Percentiles rank a stretch among this genome's conserved stretches.
These are phyloP conservation scores for Prolemur simus DNA, from an alignment of 2,113 vertebrate genomes.

Conservation along the genomic window DNA sequence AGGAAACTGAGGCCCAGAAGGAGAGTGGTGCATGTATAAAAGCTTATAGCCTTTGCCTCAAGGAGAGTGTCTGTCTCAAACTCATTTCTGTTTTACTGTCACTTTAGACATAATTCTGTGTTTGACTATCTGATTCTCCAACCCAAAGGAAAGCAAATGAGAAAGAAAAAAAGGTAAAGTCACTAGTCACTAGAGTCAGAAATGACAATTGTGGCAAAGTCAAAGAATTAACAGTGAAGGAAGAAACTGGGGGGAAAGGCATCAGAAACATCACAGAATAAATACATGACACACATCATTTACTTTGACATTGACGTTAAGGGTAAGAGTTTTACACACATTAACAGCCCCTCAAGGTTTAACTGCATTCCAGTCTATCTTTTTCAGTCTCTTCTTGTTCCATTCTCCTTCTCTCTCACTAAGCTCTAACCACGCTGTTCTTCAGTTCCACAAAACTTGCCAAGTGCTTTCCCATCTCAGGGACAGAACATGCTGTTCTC, in stretches of 20 bases:
- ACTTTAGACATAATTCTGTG: not conserved
- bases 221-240: not conserved
- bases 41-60: not conserved
- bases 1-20: not conserved
- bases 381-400: not conserved
- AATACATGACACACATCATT: not conserved
- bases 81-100: not conserved
- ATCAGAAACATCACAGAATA: not conserved
- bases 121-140: not conserved
- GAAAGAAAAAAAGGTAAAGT: not conserved
- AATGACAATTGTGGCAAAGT: not conserved
- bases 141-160: slow-evolving; percentile 29
- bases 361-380: not conserved
- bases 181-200: not conserved
- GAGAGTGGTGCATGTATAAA: not conserved
- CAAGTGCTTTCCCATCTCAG: not conserved
- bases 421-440: not conserved
- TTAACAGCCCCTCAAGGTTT: no score
- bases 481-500: not conserved
- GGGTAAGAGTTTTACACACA: no score
- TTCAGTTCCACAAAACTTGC: not conserved
- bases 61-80: not conserved
- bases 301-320: not conserved
- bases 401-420: not conserved
- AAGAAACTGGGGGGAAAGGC: not conserved